A percentile compares a stretch with the other conserved stretches of the same genome.
Evolutionary conservation across 2,797 vertebrate species (phyloP).

Genomic region (Xenopus petersii): DNA sequence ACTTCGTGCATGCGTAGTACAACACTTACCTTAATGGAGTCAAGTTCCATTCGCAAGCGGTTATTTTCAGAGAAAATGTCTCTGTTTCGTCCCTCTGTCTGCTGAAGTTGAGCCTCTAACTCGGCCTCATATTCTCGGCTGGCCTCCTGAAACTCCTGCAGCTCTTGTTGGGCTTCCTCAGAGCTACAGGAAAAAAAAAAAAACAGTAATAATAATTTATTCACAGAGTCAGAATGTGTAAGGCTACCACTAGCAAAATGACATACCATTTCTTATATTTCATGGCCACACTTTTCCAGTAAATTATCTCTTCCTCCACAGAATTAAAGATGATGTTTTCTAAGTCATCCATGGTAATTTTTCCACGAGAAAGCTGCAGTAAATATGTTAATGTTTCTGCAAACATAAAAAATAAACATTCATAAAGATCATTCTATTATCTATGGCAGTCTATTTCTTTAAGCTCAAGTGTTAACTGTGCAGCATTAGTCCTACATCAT

Average conservation of each 20-base stretch:
- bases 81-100: constrained; percentile 84
- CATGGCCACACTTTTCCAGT: constrained; percentile 85
- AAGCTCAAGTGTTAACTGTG: too few species aligned
- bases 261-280: constrained; percentile 83
- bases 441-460: too few species aligned
- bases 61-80: constrained; percentile 85
- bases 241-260: neutral
- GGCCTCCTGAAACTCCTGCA: constrained; percentile 94
- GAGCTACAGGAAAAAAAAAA: constrained; percentile 65
- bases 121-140: constrained; percentile 95
- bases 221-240: neutral
- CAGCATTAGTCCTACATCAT: too few species aligned
- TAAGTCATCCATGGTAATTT: constrained; percentile 60
- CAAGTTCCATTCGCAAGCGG: constrained; percentile 82
- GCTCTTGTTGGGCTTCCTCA: constrained; percentile 81
- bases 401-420: neutral
- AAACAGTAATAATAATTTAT: too few species aligned
- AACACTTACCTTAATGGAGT: constrained; percentile 78
- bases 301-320: constrained; percentile 78
- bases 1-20: too few species aligned
- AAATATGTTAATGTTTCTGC: neutral
- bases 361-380: constrained; percentile 21
- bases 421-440: neutral
- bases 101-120: constrained; percentile 87
- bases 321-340: constrained; percentile 72